Evolutionary conservation across 2,888 invertebrate species (phyloP).

Genomic region (Steinernema carpocapsae): DNA sequence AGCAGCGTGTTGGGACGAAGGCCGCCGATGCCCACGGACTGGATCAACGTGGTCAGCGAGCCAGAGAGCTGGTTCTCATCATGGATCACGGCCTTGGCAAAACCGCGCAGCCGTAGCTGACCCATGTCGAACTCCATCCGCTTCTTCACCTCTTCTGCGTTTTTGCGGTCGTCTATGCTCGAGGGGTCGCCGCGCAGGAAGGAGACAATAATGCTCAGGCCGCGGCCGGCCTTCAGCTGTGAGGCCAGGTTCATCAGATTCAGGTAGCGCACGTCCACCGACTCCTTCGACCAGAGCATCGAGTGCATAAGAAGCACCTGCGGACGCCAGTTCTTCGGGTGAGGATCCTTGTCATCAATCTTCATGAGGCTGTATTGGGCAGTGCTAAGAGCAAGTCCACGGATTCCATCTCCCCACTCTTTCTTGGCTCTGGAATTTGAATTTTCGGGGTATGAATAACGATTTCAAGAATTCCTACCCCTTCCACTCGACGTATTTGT

Average conservation of each 20-base stretch:
- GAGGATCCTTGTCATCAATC: slow-evolving; percentile 92
- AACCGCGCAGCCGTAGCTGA: slow-evolving; percentile 92
- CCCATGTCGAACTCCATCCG: slow-evolving; percentile 75
- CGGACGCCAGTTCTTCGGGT: slow-evolving; percentile 93
- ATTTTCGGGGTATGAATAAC: neutral
- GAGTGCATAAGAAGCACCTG: slow-evolving; percentile 76
- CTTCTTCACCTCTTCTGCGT: slow-evolving; percentile 75
- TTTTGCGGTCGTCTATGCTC: slow-evolving; percentile 72
- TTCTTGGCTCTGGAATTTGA: slow-evolving; percentile 23
- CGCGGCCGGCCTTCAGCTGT: slow-evolving; percentile 83
- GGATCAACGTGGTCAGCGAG: slow-evolving; percentile 71
- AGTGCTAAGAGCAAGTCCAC: slow-evolving; percentile 94
- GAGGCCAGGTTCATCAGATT: slow-evolving; percentile 92
- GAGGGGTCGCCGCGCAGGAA: slow-evolving; percentile 74
- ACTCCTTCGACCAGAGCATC: slow-evolving; percentile 76
- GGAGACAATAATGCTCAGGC: slow-evolving; percentile 89
- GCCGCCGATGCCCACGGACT: slow-evolving; percentile 94
- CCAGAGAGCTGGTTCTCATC: slow-evolving; percentile 72
- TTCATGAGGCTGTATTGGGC: slow-evolving; percentile 91
- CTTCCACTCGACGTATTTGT: slow-evolving; percentile 93
- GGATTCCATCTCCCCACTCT: slow-evolving; percentile 73
- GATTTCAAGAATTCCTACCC: slow-evolving; percentile 83
- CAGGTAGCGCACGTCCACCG: slow-evolving; percentile 63
- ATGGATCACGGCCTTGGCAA: slow-evolving; percentile 82
- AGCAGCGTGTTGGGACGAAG: slow-evolving; percentile 97